A percentile compares a stretch with the other conserved stretches of the same genome.
Evolutionary conservation across 2,888 invertebrate genomes (phyloP).

Genomic region (Acleris cristana): DNA sequence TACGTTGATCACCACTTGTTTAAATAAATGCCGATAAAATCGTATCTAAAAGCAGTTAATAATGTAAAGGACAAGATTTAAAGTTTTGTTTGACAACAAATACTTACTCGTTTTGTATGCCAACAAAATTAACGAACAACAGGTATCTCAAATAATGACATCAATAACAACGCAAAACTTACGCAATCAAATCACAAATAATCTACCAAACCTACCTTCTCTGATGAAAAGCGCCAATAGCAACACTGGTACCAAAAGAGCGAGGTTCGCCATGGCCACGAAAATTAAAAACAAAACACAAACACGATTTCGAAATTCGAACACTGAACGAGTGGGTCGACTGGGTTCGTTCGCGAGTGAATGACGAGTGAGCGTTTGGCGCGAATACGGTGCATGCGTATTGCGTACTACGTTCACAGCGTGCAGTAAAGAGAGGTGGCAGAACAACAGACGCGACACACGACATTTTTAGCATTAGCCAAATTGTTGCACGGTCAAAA

Average conservation of each 20-base stretch:
- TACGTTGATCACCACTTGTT: too few relatives aligned
- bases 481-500: not conserved
- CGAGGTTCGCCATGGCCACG: slow-evolving; percentile 64
- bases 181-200: too few relatives aligned
- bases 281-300: slow-evolving; percentile 48
- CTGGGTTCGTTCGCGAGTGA: slow-evolving; percentile 58
- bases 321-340: slow-evolving; percentile 38
- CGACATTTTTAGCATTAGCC: not conserved
- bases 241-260: slow-evolving; percentile 69
- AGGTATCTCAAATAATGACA: slow-evolving; percentile 28
- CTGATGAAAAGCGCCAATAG: slow-evolving; percentile 68
- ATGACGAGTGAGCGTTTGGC: slow-evolving; percentile 58
- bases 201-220: slow-evolving; percentile 59
- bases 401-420: slow-evolving; percentile 42
- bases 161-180: slow-evolving; percentile 31
- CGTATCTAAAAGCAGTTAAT: too few relatives aligned
- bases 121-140: slow-evolving; percentile 5
- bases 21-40: too few relatives aligned
- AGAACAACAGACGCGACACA: slow-evolving; percentile 10
- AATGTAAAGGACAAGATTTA: too few relatives aligned
- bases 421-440: slow-evolving; percentile 8
- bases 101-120: not conserved
- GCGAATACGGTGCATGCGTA: slow-evolving; percentile 48
- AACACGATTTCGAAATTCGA: slow-evolving; percentile 46
- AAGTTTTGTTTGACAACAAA: too few relatives aligned